Evolutionary conservation across 2,797 vertebrate genomes (phyloP).

Genomic region (Gastrophryne carolinensis): DNA sequence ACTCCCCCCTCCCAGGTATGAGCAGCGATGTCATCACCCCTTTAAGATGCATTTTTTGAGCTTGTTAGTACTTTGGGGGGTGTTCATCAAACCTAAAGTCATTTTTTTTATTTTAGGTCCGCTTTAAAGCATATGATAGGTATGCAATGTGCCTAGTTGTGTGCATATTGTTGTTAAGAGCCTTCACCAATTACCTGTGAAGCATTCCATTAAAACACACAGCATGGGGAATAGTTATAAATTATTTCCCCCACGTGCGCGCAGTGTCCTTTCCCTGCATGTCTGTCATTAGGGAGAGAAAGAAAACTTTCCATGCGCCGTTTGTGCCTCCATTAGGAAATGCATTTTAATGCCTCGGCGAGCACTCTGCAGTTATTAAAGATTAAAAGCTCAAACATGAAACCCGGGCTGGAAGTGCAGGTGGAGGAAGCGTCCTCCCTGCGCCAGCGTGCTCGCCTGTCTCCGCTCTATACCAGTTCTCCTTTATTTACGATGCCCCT

Average conservation of each 20-base stretch:
- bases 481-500: constrained; percentile 13
- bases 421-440: constrained; percentile 1
- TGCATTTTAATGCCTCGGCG: background rate
- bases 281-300: background rate
- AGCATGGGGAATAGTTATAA: too few relatives aligned
- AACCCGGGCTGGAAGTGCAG: background rate
- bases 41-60: too few relatives aligned
- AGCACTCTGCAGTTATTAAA: constrained; percentile 29
- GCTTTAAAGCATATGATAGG: too few relatives aligned
- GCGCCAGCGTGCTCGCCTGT: background rate
- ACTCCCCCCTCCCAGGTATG: too few relatives aligned
- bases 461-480: background rate
- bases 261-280: background rate
- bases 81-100: too few relatives aligned
- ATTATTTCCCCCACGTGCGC: background rate
- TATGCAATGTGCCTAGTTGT: too few relatives aligned
- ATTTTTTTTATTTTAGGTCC: too few relatives aligned
- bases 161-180: too few relatives aligned
- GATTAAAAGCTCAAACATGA: constrained; percentile 23
- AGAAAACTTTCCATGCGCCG: background rate
- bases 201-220: too few relatives aligned
- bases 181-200: too few relatives aligned
- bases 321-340: constrained; percentile 21
- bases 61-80: too few relatives aligned
- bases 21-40: too few relatives aligned